Conservation (phyloP, 1,140 invertebrate genomes). For the Harpegnathos saltator region DNA sequence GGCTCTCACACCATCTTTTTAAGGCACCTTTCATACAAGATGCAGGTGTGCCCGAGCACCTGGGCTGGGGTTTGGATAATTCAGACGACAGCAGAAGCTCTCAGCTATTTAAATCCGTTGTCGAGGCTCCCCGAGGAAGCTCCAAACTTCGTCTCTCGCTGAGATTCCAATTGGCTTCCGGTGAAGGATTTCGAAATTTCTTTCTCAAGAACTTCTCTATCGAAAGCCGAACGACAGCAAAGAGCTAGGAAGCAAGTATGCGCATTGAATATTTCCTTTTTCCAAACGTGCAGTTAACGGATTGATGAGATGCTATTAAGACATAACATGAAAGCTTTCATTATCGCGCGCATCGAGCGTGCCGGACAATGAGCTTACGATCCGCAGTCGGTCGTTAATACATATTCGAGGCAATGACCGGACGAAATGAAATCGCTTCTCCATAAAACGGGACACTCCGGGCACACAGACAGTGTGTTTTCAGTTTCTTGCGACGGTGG, state of each 20-base stretch:
- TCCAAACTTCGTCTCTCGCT: too few species aligned
- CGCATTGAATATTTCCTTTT: background rate
- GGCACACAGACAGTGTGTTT: slow-evolving; percentile 7
- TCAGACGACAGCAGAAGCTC: background rate
- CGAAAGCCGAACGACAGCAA: background rate
- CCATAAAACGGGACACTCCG: slow-evolving; percentile 10
- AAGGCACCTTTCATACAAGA: slow-evolving; percentile 22
- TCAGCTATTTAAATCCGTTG: too few species aligned
- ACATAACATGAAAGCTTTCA: slow-evolving; percentile 15
- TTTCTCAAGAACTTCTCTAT: too few species aligned
- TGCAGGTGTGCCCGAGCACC: background rate
- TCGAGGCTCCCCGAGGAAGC: too few species aligned
- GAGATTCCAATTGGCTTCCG: too few species aligned
- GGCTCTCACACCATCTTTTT: slow-evolving; percentile 39
- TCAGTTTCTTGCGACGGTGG: slow-evolving; percentile 6
- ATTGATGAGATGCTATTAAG: background rate
- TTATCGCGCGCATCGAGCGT: slow-evolving; percentile 42
- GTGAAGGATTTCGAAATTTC: too few species aligned
- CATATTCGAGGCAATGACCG: slow-evolving; percentile 36
- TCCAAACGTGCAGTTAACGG: background rate
- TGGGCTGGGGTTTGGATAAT: background rate
- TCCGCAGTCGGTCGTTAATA: slow-evolving; percentile 25
- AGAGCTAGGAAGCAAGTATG: background rate
- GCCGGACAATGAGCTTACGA: background rate
- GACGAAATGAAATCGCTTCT: slow-evolving; percentile 21